Evolutionary conservation across 1,140 invertebrate species (phyloP), one percentile per base, ranked within the genome.

Genomic region (Onthophagus taurus): DNA sequence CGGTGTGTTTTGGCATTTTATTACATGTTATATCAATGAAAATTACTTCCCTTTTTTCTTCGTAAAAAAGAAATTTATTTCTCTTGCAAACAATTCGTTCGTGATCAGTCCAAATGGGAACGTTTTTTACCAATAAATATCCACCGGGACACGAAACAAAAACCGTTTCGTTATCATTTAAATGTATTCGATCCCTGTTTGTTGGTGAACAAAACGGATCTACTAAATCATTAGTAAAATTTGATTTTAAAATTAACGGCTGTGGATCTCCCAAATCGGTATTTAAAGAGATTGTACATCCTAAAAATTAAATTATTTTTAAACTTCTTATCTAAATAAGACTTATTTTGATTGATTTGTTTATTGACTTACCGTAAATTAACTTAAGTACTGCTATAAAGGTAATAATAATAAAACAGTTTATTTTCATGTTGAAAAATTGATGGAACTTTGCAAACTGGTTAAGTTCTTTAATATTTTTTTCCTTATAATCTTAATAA

Each of bases 91-190:
- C 23, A 13, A 30, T 48, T 11, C 49, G 6, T 16, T 37, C 37
- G 1, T 36, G 26, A 13, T 17, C 26, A 13, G 3, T 23, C 0
- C 13, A 31, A 1, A 37, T 37, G 7, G 7, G 4, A 18, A n/a
- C 18, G 8, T 21, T 31, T 21, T 42, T 8, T 17, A 49, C 13
- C 5, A 45, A 7, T 12, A 57, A 7, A 23, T 43, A 20, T 9
- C 31, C 31, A 31, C 50, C 36, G 4, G 55, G 50, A 34, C 57
- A 59, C 5, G 51, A 20, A 6, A 59, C 31, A 8, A 42, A 14
- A 11, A 52, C 48, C 26, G 20, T 6, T 12, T 54, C 31, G 12
- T 12, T 13, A 8, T 18, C 26, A 8, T 11, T 6, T 16, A 48
- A 44, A 3, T 14, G 13, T 26, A 48, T 34, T 14, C 23, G 37